phyloP scores from a whole-genome alignment of 1,140 invertebrate species.

The Cotesia glomerata region DNA sequence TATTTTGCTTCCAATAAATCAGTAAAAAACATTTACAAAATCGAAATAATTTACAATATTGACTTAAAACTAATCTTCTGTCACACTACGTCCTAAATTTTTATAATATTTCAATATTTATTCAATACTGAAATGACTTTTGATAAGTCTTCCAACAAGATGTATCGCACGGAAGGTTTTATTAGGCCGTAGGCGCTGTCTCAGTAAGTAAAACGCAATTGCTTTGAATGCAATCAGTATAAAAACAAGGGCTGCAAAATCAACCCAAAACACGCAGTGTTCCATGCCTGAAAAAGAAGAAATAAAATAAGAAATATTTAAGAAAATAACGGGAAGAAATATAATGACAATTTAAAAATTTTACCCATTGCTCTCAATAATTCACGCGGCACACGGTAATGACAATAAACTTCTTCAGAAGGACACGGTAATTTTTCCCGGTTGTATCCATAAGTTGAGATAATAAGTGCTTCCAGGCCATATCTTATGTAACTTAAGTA shows the following conservation, averaged over 20 bases:
- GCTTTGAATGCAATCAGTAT: constrained; percentile 68
- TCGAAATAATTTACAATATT: background rate
- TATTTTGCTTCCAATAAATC: no score
- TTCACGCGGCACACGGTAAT: constrained; percentile 70
- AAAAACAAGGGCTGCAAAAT: constrained; percentile 64
- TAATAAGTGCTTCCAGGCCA: constrained; percentile 78
- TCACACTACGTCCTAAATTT: background rate
- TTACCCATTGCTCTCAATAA: constrained; percentile 67
- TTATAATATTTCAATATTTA: background rate
- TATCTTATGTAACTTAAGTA: constrained; percentile 85
- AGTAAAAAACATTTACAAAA: no score
- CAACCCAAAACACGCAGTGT: constrained; percentile 67
- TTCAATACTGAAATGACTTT: constrained; percentile 64
- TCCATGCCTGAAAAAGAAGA: constrained; percentile 64
- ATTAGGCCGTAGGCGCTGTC: constrained; percentile 71
- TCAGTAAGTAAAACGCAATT: constrained; percentile 70
- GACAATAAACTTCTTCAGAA: constrained; percentile 70
- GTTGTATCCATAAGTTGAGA: constrained; percentile 78
- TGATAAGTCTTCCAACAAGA: constrained; percentile 67
- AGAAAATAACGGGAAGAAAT: background rate
- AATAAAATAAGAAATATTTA: background rate
- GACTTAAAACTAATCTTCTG: background rate
- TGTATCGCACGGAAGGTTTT: constrained; percentile 71
- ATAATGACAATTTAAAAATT: constrained; percentile 10
- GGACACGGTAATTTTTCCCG: constrained; percentile 74